Percentiles rank a stretch among this genome's conserved stretches.
These are phyloP conservation scores for Dendrolimus pini DNA, from an alignment of 2,888 invertebrate species.

Conservation along the genomic window DNA sequence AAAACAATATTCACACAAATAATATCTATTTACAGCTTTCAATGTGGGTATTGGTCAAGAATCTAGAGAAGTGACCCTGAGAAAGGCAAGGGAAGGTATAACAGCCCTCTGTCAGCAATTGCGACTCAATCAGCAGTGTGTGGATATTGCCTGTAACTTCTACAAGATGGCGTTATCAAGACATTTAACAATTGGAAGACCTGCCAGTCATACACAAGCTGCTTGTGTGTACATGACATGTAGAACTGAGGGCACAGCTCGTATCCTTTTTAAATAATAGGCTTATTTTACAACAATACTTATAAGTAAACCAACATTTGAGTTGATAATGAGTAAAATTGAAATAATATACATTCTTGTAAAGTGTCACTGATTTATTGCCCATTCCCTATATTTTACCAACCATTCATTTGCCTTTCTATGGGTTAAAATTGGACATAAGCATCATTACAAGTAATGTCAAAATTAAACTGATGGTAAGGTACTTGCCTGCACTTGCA, in stretches of 20 bases:
- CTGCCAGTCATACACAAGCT: constrained; percentile 93
- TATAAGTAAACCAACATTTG: too few relatives aligned
- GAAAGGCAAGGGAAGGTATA: constrained; percentile 91
- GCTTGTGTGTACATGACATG: constrained; percentile 99
- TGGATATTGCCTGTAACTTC: constrained; percentile 95
- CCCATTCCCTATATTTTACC: too few relatives aligned
- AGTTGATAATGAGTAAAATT: too few relatives aligned
- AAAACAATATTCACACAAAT: too few relatives aligned
- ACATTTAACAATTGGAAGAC: constrained; percentile 93
- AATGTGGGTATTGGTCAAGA: constrained; percentile 90
- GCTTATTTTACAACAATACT: neutral
- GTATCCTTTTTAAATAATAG: constrained; percentile 79
- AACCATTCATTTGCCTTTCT: too few relatives aligned
- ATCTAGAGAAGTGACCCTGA: constrained; percentile 93
- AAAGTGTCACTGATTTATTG: too few relatives aligned
- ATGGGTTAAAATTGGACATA: too few relatives aligned
- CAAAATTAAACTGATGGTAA: too few relatives aligned
- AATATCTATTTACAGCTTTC: constrained; percentile 73
- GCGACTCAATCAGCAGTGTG: constrained; percentile 91
- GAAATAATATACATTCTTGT: too few relatives aligned
- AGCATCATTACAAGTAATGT: too few relatives aligned
- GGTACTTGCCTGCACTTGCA: too few relatives aligned
- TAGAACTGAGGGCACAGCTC: constrained; percentile 94
- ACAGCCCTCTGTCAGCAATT: constrained; percentile 91
- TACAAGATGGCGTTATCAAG: constrained; percentile 92